Conservation (phyloP, 2,888 invertebrate species). For the Euspilapteryx auroguttella region DNA sequence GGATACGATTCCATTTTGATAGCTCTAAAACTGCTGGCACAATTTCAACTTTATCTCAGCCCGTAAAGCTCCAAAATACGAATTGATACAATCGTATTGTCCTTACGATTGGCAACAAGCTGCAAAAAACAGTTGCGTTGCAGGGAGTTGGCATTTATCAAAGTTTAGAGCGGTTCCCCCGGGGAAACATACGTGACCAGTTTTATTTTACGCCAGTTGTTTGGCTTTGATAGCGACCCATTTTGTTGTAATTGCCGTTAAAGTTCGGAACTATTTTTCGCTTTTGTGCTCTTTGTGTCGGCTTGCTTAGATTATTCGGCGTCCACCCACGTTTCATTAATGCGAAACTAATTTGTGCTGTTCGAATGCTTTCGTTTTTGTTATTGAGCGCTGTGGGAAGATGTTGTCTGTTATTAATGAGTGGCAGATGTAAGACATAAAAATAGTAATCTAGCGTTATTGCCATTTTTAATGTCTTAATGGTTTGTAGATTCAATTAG, state of each 20-base stretch:
- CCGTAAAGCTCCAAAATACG: too few relatives aligned
- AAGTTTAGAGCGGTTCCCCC: conserved; percentile 19
- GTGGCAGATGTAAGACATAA: conserved; percentile 1
- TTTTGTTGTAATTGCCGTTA: conserved; percentile 49
- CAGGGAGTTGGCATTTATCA: too few relatives aligned
- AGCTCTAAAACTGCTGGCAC: too few relatives aligned
- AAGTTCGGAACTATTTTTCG: conserved; percentile 41
- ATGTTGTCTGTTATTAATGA: conserved; percentile 1
- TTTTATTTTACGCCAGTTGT: conserved; percentile 43
- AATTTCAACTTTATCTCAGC: too few relatives aligned
- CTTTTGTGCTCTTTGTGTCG: conserved; percentile 32
- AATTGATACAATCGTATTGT: too few relatives aligned
- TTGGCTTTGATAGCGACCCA: conserved; percentile 39
- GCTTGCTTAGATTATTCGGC: conserved; percentile 31
- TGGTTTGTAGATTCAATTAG: too few relatives aligned
- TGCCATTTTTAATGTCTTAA: too few relatives aligned
- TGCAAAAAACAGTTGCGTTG: too few relatives aligned
- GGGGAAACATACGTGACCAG: conserved; percentile 31
- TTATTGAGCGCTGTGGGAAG: conserved; percentile 10
- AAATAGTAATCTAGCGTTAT: too few relatives aligned
- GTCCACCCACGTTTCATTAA: conserved; percentile 47
- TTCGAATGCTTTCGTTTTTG: conserved; percentile 28
- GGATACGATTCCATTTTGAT: too few relatives aligned
- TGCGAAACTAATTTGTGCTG: conserved; percentile 43
- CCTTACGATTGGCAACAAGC: too few relatives aligned